Percentiles rank a stretch among this genome's conserved stretches.
Evolutionary conservation across 1,140 invertebrate species (phyloP).

Genomic region (Drepana arcuata): DNA sequence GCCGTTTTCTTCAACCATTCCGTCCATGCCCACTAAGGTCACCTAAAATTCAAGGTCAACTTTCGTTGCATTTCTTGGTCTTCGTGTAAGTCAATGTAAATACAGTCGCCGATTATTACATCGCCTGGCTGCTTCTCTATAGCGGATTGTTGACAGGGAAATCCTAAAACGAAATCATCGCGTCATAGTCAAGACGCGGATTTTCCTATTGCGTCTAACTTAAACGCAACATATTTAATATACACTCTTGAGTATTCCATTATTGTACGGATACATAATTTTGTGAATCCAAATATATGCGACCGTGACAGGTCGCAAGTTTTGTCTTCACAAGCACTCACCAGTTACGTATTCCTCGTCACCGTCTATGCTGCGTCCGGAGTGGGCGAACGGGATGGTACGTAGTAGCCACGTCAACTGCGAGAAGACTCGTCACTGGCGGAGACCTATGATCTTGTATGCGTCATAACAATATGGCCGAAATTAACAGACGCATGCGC

Average conservation of each 20-base stretch:
- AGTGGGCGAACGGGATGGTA: slow-evolving; percentile 92
- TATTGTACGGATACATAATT: slow-evolving; percentile 41
- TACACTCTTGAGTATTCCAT: slow-evolving; percentile 14
- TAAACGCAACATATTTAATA: slow-evolving; percentile 46
- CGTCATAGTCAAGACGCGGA: slow-evolving; percentile 46
- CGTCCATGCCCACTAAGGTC: slow-evolving; percentile 79
- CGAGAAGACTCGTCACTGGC: slow-evolving; percentile 91
- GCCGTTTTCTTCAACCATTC: slow-evolving; percentile 91
- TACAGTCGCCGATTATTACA: no score
- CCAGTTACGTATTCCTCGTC: slow-evolving; percentile 95
- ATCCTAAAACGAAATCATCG: slow-evolving; percentile 60
- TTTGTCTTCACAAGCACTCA: slow-evolving; percentile 82
- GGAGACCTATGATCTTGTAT: slow-evolving; percentile 76
- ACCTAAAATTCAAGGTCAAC: slow-evolving; percentile 71
- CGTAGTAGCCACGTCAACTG: slow-evolving; percentile 96
- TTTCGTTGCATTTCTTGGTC: slow-evolving; percentile 53
- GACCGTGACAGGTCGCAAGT: slow-evolving; percentile 80
- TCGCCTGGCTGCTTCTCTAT: slow-evolving; percentile 19
- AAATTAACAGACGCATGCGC: slow-evolving; percentile 66
- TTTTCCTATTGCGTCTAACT: slow-evolving; percentile 62
- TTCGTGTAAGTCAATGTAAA: slow-evolving; percentile 28
- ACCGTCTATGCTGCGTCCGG: slow-evolving; percentile 92
- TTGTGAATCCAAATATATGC: slow-evolving; percentile 51
- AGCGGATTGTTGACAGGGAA: slow-evolving; percentile 37
- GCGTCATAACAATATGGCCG: slow-evolving; percentile 81